Evolutionary conservation across 1,140 invertebrate species (phyloP), one percentile per base, ranked within the genome.

Genomic region (Pogonomyrmex californicus): DNA sequence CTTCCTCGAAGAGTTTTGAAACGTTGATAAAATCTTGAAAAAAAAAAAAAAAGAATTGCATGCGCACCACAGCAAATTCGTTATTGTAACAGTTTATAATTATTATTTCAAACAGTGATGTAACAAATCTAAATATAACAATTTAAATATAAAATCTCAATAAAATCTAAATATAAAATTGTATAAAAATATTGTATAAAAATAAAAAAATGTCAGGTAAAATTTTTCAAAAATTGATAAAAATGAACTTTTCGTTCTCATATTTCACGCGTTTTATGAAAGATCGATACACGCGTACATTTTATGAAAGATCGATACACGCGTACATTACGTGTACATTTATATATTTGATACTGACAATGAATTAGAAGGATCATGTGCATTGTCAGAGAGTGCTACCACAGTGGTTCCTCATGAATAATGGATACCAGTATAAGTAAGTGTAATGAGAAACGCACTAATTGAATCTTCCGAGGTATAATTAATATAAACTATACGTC

Each of bases 391-490:
- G 65, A 56, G 81, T 86, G 85, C 87, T 89, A 87, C 82, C 87
- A 87, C 87, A 78, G 82, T 78, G 88, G 73, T 87, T 88, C 86
- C 89, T 94, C 91, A 93, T 95, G 93, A 94, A 95, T 95, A 94
- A 94, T 95, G 93, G 91, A 94, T 94, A 92, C 89, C 86, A 86
- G 90, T 93, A 92, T 94, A 94, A 94, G 92, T 94, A 93, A 94
- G 93, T 92, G 94, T 94, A 95, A 94, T 94, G 94, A 95, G 94
- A 93, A 93, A 94, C 92, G 92, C 93, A 93, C 94, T 94, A 95
- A 95, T 95, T 95, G 94, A 95, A 94, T 95, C 94, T 95, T 94
- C 94, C 93, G 93, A 92, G 91, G 92, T 93, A 90, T 93, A 95
- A 94, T 95, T 95, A 95, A 95, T 94, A 93, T 92, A 93, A 94